Conservation (phyloP, 2,113 vertebrate species). For the Coracopsis vasa region DNA sequence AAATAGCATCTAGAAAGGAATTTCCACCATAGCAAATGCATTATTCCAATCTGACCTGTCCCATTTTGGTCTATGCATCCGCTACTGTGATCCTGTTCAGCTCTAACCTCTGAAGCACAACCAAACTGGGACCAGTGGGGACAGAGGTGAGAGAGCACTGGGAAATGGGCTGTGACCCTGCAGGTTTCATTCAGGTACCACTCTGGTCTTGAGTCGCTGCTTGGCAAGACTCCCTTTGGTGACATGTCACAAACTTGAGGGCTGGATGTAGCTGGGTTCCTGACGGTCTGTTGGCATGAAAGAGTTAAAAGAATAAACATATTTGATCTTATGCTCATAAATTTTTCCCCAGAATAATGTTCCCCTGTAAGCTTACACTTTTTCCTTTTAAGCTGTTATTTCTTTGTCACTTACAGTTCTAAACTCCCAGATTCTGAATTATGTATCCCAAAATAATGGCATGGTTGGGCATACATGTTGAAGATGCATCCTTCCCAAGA, state of each 20-base stretch:
- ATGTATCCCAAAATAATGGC: background rate
- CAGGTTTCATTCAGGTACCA: background rate
- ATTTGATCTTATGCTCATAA: background rate
- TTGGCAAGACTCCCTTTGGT: background rate
- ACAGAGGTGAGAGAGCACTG: background rate
- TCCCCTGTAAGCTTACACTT: background rate
- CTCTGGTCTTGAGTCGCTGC: accelerated
- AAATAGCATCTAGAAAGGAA: slow-evolving; percentile 22
- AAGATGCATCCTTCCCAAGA: background rate
- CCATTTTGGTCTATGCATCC: background rate
- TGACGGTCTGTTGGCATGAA: background rate
- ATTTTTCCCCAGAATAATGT: background rate
- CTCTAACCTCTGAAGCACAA: background rate
- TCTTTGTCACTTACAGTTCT: background rate
- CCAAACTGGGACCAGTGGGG: background rate
- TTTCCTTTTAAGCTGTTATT: background rate
- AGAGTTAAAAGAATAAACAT: background rate
- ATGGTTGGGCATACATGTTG: background rate
- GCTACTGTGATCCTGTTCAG: background rate
- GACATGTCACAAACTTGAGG: accelerated
- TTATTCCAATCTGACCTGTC: background rate
- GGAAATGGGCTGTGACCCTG: background rate
- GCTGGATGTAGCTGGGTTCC: background rate
- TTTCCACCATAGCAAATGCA: background rate
- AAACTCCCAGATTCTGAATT: background rate